phyloP scores from a whole-genome alignment of 2,888 invertebrate species.

The Neoitamus cyanurus region DNA sequence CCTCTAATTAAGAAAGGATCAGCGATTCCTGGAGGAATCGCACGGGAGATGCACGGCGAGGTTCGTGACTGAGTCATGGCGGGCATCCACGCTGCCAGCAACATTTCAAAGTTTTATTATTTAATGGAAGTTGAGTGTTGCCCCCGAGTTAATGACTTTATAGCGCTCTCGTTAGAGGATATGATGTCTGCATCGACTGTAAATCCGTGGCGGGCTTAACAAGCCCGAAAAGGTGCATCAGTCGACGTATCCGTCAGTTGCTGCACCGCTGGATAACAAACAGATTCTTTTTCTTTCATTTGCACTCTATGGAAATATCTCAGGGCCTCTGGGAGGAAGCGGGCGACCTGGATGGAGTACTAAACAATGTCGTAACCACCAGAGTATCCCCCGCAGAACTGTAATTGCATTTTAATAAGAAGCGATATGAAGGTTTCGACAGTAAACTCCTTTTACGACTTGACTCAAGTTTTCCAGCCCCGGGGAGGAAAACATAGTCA shows the following conservation, averaged over 20 bases:
- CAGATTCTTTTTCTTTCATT: not conserved
- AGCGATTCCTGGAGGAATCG: not conserved
- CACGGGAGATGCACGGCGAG: not conserved
- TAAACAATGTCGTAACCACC: slow-evolving; percentile 22
- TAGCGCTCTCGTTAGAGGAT: slow-evolving; percentile 39
- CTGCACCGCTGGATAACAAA: not conserved
- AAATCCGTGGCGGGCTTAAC: not conserved
- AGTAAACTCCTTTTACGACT: slow-evolving; percentile 38
- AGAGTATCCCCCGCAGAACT: not conserved
- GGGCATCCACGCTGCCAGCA: not conserved
- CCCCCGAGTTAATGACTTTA: slow-evolving; percentile 45
- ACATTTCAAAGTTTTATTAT: slow-evolving; percentile 41
- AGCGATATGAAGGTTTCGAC: slow-evolving; percentile 28
- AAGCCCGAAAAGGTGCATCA: slow-evolving; percentile 9
- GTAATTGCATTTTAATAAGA: slow-evolving; percentile 44
- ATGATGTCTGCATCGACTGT: not conserved
- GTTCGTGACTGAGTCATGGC: not conserved
- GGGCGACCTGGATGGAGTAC: not conserved
- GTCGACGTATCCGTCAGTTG: not conserved
- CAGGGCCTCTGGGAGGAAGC: not conserved
- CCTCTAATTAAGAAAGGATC: slow-evolving; percentile 18
- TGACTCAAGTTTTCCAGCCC: slow-evolving; percentile 2
- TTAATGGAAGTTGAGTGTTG: slow-evolving; percentile 47
- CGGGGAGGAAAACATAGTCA: not conserved
- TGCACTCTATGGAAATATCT: not conserved